These are phyloP conservation scores for Leptopilina myrica DNA, from an alignment of 2,888 invertebrate species.

Conservation along the genomic window DNA sequence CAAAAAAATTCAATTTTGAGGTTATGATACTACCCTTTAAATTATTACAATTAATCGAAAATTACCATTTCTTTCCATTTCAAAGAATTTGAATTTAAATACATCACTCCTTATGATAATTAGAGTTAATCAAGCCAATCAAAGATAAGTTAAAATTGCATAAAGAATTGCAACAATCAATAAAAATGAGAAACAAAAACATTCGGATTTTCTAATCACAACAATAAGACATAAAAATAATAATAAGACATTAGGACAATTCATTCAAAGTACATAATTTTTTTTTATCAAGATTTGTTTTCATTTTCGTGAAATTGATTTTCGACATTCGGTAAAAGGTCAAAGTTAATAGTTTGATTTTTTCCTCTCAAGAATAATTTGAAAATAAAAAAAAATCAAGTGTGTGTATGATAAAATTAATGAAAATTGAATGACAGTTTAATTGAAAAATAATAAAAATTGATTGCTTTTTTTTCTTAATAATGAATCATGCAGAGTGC, in stretches of 20 bases:
- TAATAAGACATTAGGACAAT: neutral
- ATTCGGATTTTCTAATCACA: neutral
- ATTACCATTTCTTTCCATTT: no score
- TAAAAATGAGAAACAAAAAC: neutral
- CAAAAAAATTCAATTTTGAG: conserved; percentile 10
- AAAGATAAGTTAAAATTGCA: neutral
- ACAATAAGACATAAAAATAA: neutral
- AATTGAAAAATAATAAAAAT: conserved; percentile 24
- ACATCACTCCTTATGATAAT: no score
- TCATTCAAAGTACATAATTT: neutral
- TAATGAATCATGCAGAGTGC: conserved; percentile 27
- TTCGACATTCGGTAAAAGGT: neutral
- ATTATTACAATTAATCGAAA: neutral
- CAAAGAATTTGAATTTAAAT: no score
- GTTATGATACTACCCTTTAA: conserved; percentile 1
- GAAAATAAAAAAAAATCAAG: neutral
- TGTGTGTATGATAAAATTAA: neutral
- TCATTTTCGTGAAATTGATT: conserved; percentile 7
- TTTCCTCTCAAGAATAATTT: neutral
- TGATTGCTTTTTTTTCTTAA: neutral
- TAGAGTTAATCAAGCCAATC: no score
- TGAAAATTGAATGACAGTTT: conserved; percentile 10
- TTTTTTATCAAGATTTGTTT: neutral
- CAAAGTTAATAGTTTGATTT: neutral
- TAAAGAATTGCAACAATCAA: neutral